Base-by-base conservation (phyloP, 2,113 vertebrate species). In the Cercocebus atys region DNA sequence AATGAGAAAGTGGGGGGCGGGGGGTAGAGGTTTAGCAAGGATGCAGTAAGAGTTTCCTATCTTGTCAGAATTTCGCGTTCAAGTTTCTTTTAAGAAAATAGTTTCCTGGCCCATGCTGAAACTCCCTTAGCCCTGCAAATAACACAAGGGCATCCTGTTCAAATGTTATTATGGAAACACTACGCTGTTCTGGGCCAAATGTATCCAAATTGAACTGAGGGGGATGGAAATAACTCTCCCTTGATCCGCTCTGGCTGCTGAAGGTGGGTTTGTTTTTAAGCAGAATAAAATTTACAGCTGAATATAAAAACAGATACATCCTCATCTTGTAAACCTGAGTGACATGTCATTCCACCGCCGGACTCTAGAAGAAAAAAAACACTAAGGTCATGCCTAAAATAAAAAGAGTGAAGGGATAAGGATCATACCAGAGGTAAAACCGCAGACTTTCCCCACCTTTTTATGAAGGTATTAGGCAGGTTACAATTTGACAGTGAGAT, bases 321-420 rank as follows among this genome's bases (percentile, higher is more conserved):
- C 96, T 98, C 98, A 98, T 98, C 98, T 98, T 98, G 97, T 98
- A 98, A 97, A 98, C 94, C 96, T 97, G 97, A 98, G 98, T 92
- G 98, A 98, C 98, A 95, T 98, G 98, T 98, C 99, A 98, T 98
- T 99, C 98, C 98, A 97, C 91, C 97, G 96, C 97, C 17, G 57
- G 97, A 93, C 98, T 97, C 97, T 97, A 97, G 97, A 73, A 32
- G 43, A 30, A 97, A 98, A 98, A 94, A 98, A 98, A 98, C 96
- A 97, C 43, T 96, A 98, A 99, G 98, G 95, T 98, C 98, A 97
- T 97, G 97, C 98, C 98, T 99, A 99, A 99, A 99, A 99, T 99
- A 99, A 98, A 98, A 98, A 95, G 76, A 82, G 95, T 85, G 55
- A 94, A 98, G 97, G 97, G 98, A 98, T 98, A 98, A 99, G 98